A percentile compares a stretch with the other conserved stretches of the same genome.
These are phyloP conservation scores for Hippocampus zosterae DNA, from an alignment of 2,113 vertebrate genomes.

Conservation along the genomic window DNA sequence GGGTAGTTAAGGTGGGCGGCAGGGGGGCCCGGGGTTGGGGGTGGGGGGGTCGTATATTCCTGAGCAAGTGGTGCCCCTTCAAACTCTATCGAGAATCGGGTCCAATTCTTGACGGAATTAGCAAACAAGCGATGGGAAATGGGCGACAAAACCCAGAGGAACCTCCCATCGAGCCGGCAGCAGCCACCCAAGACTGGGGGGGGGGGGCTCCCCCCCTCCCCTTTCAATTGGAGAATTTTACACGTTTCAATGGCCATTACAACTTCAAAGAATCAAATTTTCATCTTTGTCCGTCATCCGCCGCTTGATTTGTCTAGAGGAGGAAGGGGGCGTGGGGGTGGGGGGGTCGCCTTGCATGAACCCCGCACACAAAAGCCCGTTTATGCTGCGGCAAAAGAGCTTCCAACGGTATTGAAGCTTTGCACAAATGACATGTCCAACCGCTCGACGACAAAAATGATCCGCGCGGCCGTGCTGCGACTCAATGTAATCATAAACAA, in stretches of 20 bases:
- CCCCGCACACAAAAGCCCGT: constrained; percentile 83
- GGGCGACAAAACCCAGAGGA: constrained; percentile 87
- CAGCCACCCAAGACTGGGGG: constrained; percentile 86
- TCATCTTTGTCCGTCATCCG: constrained; percentile 96
- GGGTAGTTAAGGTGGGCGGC: constrained; percentile 21
- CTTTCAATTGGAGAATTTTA: constrained; percentile 95
- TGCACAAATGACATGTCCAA: constrained; percentile 76
- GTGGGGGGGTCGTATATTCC: constrained; percentile 46
- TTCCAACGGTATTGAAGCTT: constrained; percentile 79
- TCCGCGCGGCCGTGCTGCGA: constrained; percentile 59
- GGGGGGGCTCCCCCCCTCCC: constrained; percentile 65
- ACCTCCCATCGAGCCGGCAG: constrained; percentile 89
- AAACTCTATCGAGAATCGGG: constrained; percentile 63
- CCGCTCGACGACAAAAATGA: constrained; percentile 67
- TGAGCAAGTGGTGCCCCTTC: constrained; percentile 62
- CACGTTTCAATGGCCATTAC: constrained; percentile 98
- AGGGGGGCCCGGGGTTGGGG: no score
- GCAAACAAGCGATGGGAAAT: constrained; percentile 89
- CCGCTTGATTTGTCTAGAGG: constrained; percentile 60
- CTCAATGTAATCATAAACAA: constrained; percentile 55
- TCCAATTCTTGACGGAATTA: constrained; percentile 78
- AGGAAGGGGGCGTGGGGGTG: constrained; percentile 21
- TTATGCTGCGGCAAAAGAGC: constrained; percentile 75
- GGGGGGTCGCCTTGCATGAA: constrained; percentile 79
- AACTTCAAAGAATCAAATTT: constrained; percentile 99